Base-by-base conservation (phyloP, 2,113 vertebrate species). In the Ochotona curzoniae region DNA sequence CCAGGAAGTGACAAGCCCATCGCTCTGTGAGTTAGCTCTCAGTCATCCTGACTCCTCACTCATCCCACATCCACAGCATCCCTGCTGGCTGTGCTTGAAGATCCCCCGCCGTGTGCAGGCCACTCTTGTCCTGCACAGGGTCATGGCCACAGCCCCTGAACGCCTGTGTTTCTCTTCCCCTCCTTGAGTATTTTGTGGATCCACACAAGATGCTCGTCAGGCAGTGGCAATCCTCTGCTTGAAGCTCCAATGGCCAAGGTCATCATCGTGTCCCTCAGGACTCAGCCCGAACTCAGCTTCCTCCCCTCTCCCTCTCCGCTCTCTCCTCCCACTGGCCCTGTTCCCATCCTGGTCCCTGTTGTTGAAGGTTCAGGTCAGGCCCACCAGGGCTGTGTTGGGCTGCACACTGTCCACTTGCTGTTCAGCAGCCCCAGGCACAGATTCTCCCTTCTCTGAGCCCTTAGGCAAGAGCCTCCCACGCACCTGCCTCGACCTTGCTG, bases 81-180 rank as follows among this genome's bases (percentile, higher is more conserved):
- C 26, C 61, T 78, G n/a, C 18, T 44, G 20, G 70, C 54, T 57
- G 17, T 12, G 3, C 15, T 70, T 67, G 71, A 69, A 20, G 2
- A 83, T 18, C 67, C 3, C 0, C 10, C 17, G 4, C 64, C 23
- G 35, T 0, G 1, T 8, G 10, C 47, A 21, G 0, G 0, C 20
- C 64, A 14, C 30, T 25, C 2, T 26, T 2, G 5, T 15, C n/a
- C 69, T 44, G 38, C 63, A 4, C 1, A 0, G 32, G 49, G 17
- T 8, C n/a, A 6, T 10, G 3, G 44, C 49, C 28, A 49, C 64
- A 51, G 25, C 60, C 38, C 21, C 84, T 69, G 30, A 64, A 54
- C 38, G 7, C 10, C 17, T 28, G 28, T 15, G 5, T 23, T 18
- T 51, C 49, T 49, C 0, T 10, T 13, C n/a, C 63, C 60, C 8